Conservation (phyloP, 2,113 vertebrate genomes). For the Actinemys pallida region DNA sequence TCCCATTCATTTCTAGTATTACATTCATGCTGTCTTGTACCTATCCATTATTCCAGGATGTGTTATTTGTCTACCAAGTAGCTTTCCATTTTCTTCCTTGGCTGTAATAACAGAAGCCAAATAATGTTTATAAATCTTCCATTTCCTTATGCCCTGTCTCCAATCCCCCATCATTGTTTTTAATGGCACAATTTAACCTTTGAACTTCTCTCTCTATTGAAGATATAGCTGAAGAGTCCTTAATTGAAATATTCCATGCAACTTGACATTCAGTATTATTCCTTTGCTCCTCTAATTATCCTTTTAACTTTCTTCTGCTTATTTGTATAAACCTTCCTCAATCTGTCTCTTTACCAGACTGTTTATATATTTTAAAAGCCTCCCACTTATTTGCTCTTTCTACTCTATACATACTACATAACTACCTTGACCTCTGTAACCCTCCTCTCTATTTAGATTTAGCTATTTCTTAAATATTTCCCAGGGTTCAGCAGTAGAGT, state of each 20-base stretch:
- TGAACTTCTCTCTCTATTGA: constrained; percentile 44
- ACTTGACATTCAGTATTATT: constrained; percentile 64
- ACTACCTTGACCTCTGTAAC: constrained; percentile 57
- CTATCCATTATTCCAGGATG: not conserved
- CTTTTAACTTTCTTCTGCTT: constrained; percentile 70
- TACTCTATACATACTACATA: constrained; percentile 57
- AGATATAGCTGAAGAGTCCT: constrained; percentile 45
- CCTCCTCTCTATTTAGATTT: constrained; percentile 60
- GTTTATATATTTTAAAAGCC: constrained; percentile 69
- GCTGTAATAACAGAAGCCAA: constrained; percentile 62
- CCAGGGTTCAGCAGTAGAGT: not conserved
- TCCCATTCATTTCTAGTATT: constrained; percentile 10
- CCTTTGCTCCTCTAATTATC: constrained; percentile 57
- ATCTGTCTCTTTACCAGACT: constrained; percentile 63
- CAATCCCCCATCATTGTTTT: constrained; percentile 41
- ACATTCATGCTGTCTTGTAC: not conserved
- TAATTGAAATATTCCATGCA: constrained; percentile 65
- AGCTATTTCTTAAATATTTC: constrained; percentile 23
- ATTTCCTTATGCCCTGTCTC: constrained; percentile 51
- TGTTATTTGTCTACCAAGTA: not conserved
- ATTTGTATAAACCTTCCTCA: constrained; percentile 66
- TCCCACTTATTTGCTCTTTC: constrained; percentile 65
- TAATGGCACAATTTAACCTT: constrained; percentile 61
- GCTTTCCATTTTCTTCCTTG: constrained; percentile 44
- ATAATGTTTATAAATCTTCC: constrained; percentile 54